Evolutionary conservation across 2,888 invertebrate species (phyloP), one percentile per base, ranked within the genome.

Genomic region (Dynastes tityus): DNA sequence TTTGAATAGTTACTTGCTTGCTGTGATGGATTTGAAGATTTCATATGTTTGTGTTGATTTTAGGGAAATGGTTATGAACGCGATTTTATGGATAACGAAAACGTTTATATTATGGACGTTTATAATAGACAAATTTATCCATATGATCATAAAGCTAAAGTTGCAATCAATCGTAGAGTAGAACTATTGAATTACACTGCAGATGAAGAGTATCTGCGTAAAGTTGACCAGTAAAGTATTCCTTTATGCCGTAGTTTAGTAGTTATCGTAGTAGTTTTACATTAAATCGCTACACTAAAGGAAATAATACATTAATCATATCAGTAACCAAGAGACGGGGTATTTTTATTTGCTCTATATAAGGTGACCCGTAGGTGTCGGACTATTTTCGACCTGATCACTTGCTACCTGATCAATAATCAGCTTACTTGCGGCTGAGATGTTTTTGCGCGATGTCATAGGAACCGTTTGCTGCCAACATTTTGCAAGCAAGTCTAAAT

Each of bases 21-120:
- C 8, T 55, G 13, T 8, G 22, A n/a, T 55, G 6, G n/a, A 55
- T 13, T 16, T n/a, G n/a, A 11, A 55, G 6, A 55, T 6, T 8
- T 55, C 3, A 45, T 8, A 8, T 45, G 11, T 8, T 13, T 32
- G 32, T 11, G 11, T 63, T 32, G 11, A 51, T 68, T 86, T 27
- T 84, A 95, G 94, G 97, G 97, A 0, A 97, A 97, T 88, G 97
- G 97, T 0, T 95, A 97, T 87, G 94, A 95, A 85, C 91, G 92
- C 13, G 97, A 97, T 88, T 97, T 97, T 86, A 90, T 92, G 78
- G 90, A 91, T 70, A 92, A 94, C 64, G 87, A 90, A 0, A 91
- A 92, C 82, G 94, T 97, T n/a, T 97, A 94, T 86, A 97, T 97
- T 81, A 89, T 97, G 90, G 97, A 97, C 86, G 93, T 96, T 87